Evolutionary conservation across 2,888 invertebrate genomes (phyloP).

Genomic region (Apamea anceps): DNA sequence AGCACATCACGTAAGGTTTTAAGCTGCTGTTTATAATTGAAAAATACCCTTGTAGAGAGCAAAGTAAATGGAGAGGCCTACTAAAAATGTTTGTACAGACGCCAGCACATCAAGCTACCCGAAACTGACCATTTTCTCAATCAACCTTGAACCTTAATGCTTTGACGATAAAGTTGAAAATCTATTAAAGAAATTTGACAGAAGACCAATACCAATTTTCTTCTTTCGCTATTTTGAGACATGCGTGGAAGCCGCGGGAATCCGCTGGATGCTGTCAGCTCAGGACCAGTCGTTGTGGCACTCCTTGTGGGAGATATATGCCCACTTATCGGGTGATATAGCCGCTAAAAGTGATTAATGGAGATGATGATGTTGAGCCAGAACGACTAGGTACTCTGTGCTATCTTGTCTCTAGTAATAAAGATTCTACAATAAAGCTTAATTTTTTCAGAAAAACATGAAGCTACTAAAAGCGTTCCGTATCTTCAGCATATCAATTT

Average conservation of each 20-base stretch:
- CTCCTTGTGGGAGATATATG: neutral
- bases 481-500: constrained; percentile 45
- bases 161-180: too few species aligned
- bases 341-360: neutral
- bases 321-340: too few species aligned
- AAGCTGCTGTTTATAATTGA: neutral
- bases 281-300: neutral
- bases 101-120: too few species aligned
- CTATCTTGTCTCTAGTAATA: neutral
- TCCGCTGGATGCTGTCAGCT: neutral
- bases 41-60: neutral
- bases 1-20: constrained; percentile 24
- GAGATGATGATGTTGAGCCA: neutral
- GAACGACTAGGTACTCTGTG: too few species aligned
- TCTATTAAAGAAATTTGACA: too few species aligned
- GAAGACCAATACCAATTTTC: neutral
- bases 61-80: neutral
- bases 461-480: constrained; percentile 50
- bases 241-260: neutral
- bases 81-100: neutral
- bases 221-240: neutral
- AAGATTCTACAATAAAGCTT: neutral
- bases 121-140: too few species aligned
- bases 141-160: too few species aligned
- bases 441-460: constrained; percentile 61